These are phyloP conservation scores for Drosophila ohnishii DNA, from an alignment of 1,140 invertebrate genomes.

Conservation along the genomic window DNA sequence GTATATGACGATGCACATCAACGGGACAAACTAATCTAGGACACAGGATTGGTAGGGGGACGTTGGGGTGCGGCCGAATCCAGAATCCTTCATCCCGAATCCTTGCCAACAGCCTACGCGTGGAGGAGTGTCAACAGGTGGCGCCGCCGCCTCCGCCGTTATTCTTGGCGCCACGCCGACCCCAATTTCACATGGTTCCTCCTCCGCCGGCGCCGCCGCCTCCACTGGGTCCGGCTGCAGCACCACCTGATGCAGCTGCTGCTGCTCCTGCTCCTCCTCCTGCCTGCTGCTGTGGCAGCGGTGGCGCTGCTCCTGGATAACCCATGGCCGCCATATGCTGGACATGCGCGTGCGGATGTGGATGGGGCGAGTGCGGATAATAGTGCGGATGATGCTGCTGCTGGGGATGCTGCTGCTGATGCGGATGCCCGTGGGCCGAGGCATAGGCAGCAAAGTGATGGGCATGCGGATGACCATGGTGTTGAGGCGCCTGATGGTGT, in stretches of 20 bases:
- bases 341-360: slow-evolving; percentile 43
- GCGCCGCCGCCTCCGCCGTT: slow-evolving; percentile 62
- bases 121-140: slow-evolving; percentile 71
- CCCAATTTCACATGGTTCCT: slow-evolving; percentile 69
- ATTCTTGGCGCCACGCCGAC: slow-evolving; percentile 73
- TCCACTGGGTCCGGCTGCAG: slow-evolving; percentile 15
- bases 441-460: slow-evolving; percentile 46
- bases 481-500: slow-evolving; percentile 36
- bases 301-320: slow-evolving; percentile 60
- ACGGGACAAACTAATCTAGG: slow-evolving; percentile 36
- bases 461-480: slow-evolving; percentile 54
- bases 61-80: slow-evolving; percentile 5
- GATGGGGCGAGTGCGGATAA: slow-evolving; percentile 41
- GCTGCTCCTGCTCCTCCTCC: slow-evolving; percentile 25
- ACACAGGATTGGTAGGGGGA: slow-evolving; percentile 11
- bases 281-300: slow-evolving; percentile 28
- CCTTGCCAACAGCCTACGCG: slow-evolving; percentile 47
- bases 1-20: slow-evolving; percentile 41
- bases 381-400: slow-evolving; percentile 51
- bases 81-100: slow-evolving; percentile 26
- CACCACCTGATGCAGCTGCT: slow-evolving; percentile 28
- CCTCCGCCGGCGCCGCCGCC: slow-evolving; percentile 13
- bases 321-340: slow-evolving; percentile 69
- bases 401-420: slow-evolving; percentile 42
- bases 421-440: slow-evolving; percentile 50